A percentile compares a stretch with the other conserved stretches of the same genome.
These are phyloP conservation scores for Olivierus martensii DNA, from an alignment of 1,140 invertebrate species.

Conservation along the genomic window DNA sequence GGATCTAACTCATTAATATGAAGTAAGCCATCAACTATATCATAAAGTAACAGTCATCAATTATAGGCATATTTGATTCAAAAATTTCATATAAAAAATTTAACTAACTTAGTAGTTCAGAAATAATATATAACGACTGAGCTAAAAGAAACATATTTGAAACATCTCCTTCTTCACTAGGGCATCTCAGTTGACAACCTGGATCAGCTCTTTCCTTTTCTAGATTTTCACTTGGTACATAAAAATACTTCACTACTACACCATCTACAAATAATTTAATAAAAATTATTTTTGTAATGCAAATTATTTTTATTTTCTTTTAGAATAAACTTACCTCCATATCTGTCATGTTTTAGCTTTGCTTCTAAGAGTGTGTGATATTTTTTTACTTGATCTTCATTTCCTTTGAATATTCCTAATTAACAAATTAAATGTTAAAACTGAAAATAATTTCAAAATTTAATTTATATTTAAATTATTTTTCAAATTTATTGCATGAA, in stretches of 20 bases:
- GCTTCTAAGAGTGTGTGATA: conserved; percentile 72
- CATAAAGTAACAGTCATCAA: no score
- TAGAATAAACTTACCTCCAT: conserved; percentile 48
- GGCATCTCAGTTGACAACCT: conserved; percentile 46
- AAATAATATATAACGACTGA: conserved; percentile 87
- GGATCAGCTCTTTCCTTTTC: conserved; percentile 57
- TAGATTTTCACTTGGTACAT: conserved; percentile 64
- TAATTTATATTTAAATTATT: no score
- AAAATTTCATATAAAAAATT: no score
- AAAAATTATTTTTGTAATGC: no score
- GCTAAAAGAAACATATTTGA: conserved; percentile 60
- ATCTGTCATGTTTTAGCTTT: conserved; percentile 55
- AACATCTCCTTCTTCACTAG: conserved; percentile 45
- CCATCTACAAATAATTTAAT: conserved; percentile 45
- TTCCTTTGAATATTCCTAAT: conserved; percentile 38
- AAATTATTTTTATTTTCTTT: background rate
- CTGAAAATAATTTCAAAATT: no score
- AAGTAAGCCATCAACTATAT: conserved; percentile 54
- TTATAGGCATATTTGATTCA: no score
- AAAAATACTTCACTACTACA: conserved; percentile 76
- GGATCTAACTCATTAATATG: conserved; percentile 94
- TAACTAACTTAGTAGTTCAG: conserved; percentile 58
- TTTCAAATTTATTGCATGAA: no score
- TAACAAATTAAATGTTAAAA: conserved; percentile 4
- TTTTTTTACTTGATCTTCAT: conserved; percentile 81